Evolutionary conservation across 2,797 vertebrate genomes (phyloP).

Genomic region (Oryzias dopingdopingensis): DNA sequence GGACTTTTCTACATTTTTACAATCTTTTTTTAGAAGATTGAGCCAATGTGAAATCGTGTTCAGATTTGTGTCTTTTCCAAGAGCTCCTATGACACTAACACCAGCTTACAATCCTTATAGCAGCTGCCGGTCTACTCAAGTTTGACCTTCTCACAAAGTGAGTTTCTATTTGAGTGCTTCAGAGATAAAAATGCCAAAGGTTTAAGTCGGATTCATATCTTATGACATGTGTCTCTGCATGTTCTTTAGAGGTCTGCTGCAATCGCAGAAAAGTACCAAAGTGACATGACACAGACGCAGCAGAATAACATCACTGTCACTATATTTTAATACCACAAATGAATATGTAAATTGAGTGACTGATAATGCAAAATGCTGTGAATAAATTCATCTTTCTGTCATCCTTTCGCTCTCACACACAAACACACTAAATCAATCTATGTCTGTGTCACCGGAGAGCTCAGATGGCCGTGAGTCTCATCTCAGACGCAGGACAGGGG

Average conservation of each 20-base stretch:
- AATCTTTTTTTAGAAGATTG: constrained; percentile 2
- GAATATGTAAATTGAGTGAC: constrained; percentile 67
- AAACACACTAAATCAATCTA: constrained; percentile 59
- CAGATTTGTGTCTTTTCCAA: constrained; percentile 1
- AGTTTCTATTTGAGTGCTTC: constrained; percentile 16
- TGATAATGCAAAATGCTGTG: constrained; percentile 52
- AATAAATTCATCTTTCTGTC: constrained; percentile 68
- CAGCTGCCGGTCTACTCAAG: not conserved
- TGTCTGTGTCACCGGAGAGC: constrained; percentile 58
- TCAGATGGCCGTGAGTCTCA: constrained; percentile 66
- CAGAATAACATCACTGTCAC: constrained; percentile 59
- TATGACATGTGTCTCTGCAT: constrained; percentile 11
- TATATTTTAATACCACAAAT: constrained; percentile 56
- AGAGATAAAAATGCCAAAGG: constrained; percentile 21
- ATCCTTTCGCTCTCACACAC: constrained; percentile 16
- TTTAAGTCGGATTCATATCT: constrained; percentile 28
- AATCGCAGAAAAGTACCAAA: constrained; percentile 28
- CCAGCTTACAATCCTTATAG: constrained; percentile 1
- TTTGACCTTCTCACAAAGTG: constrained; percentile 4
- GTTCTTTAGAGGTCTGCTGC: constrained; percentile 12
- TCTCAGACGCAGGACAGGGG: constrained; percentile 55
- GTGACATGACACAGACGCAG: constrained; percentile 33
- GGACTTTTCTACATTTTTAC: not conserved
- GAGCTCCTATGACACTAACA: not conserved
- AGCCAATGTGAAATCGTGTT: not conserved